Base-by-base conservation (phyloP, 2,113 vertebrate species). In the Callionymus lyra region DNA sequence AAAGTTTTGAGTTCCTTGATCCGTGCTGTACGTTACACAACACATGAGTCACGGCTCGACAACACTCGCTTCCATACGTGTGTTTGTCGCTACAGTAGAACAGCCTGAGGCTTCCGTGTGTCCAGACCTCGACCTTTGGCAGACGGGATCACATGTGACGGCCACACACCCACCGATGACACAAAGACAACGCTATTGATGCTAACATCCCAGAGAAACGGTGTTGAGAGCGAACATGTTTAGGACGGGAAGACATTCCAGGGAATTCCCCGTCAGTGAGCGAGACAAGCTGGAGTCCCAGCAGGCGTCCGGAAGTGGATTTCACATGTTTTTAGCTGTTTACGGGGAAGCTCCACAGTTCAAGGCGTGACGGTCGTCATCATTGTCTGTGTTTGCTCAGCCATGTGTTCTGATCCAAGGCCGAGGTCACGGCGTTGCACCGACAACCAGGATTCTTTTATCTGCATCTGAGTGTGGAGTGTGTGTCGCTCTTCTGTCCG, bases 261-360 rank as follows among this genome's bases (percentile, higher is more conserved):
- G 71, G 67, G 64, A 70, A 68, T 70, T 48, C 63, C 68, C 38
- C 1, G 38, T 13, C 43, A 58, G 53, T 56, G 63, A 65, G 62
- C 50, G 66, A 76, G 61, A 68, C 59, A 19, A 31, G 33, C n/a
- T n/a, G n/a, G n/a, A n/a, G 52, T 38, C 70, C 61, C 52, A 16
- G 64, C 53, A 67, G 71, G 73, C 56, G 64, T 70, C 59, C 68
- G 38, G 36, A 41, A 15, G 8, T 48, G 1, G 38, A 38, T 57
- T 57, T 62, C 64, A 55, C 44, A 56, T 45, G 55, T 54, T 51
- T 58, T 31, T 39, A n/a, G 32, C 37, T 72, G 75, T 73, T 76
- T 76, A 75, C 64, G 53, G 54, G 38, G 47, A 40, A 62, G 67
- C 45, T 59, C 57, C 59, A 44, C 43, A 43, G 41, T 48, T 47